Evolutionary conservation across 2,888 invertebrate species (phyloP), one percentile per base, ranked within the genome.

Genomic region (Nezara viridula): DNA sequence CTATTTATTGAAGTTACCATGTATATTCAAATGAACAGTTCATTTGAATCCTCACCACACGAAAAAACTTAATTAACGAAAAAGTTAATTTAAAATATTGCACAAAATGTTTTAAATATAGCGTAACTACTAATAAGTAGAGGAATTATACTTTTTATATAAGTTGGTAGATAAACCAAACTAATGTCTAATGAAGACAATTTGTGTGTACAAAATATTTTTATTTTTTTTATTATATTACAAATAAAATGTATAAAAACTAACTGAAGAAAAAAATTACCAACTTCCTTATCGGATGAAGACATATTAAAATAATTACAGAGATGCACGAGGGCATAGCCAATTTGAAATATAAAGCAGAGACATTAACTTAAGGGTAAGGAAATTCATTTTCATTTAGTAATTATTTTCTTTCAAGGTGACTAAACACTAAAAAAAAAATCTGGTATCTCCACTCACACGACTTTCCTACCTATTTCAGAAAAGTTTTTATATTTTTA

Each of bases 1-100:
- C 37, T 19, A 44, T 81, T 40, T 81, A 6, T 47, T n/a, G 14
- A 81, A n/a, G 81, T 81, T 81, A 81, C 81, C 81, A 73, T 73
- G 32, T 19, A 37, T n/a, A 14, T 73, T 7, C 19, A 73, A 44
- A 10, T 44, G 7, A 5, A 21, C 32, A 37, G 0, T 37, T 37
- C 27, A 37, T 19, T 60, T 60, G 1, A 55, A 32, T 32, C 60
- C 12, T 60, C 27, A 7, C 16, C 27, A 0, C 12, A 12, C 24
- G 0, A 5, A 52, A 52, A 24, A 52, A 24, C 2, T 14, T 12
- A 4, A 12, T 10, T 1, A 1, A 27, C 5, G 19, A 9, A 73
- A 19, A 37, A 19, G 16, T 37, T 32, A 19, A 37, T 73, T 73
- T 19, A 37, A 37, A 32, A 7, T 73, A 37, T 73, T 19, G 10